These are phyloP conservation scores for Cydia amplana DNA, from an alignment of 1,140 invertebrate genomes.

Conservation along the genomic window DNA sequence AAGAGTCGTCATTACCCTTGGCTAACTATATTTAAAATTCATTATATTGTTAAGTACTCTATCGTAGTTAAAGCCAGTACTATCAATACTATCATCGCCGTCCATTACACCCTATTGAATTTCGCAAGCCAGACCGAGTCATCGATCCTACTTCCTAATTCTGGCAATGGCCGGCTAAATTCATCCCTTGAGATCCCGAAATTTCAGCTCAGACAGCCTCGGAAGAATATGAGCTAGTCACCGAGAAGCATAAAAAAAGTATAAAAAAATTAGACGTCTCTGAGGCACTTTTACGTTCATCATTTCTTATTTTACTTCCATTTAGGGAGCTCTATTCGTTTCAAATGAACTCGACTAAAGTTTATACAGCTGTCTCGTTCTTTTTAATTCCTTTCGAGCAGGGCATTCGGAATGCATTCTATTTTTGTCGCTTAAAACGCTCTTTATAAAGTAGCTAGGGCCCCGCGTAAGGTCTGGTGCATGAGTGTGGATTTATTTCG, in stretches of 20 bases:
- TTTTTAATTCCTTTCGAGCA: conserved; percentile 19
- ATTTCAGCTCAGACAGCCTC: conserved; percentile 4
- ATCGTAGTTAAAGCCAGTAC: background rate
- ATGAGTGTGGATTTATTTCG: background rate
- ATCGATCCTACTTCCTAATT: background rate
- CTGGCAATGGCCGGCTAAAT: background rate
- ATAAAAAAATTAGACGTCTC: conserved; percentile 19
- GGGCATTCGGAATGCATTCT: conserved; percentile 26
- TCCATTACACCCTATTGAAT: background rate
- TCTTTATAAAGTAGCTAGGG: conserved; percentile 24
- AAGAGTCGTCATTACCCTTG: no score
- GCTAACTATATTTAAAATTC: no score
- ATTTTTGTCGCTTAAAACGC: conserved; percentile 29
- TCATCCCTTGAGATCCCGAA: background rate
- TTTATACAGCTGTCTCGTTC: conserved; percentile 25
- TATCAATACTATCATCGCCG: background rate
- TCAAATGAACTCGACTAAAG: conserved; percentile 29
- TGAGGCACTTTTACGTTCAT: conserved; percentile 23
- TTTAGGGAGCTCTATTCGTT: conserved; percentile 29
- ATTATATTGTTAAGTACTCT: no score
- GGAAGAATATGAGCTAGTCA: conserved; percentile 3
- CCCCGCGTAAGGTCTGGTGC: conserved; percentile 9
- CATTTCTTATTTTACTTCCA: conserved; percentile 29
- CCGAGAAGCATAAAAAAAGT: background rate
- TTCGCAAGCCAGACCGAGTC: background rate